Base-by-base conservation (phyloP, 2,888 invertebrate genomes). In the Drosophila kuntzei region DNA sequence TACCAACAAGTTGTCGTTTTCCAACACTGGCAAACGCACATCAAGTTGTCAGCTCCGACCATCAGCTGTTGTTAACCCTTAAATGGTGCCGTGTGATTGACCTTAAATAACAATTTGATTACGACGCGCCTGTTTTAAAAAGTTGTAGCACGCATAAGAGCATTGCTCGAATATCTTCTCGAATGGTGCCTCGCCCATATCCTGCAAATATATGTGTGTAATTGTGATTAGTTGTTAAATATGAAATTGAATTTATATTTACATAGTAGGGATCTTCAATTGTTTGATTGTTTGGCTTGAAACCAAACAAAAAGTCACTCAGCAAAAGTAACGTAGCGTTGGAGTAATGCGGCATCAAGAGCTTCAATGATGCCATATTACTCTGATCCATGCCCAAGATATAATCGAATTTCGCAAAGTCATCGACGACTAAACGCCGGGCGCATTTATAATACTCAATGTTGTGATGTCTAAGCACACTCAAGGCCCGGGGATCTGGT, bases 341-440 rank as follows among this genome's bases (percentile, higher is more conserved):
- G 67, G 93, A 92, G 47, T 93, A 94, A 6, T 58, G 49, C 3
- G 87, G 89, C 3, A 67, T 53, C 83, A 94, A 92, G 47, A 92
- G 92, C 44, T 93, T 94, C 36, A 97, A 91, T 68, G 95, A 94
- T 1, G 91, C 92, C 91, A 98, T 96, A 90, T 98, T 98, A n/a
- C 94, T 94, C 62, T 96, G 94, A 91, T 98, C 98, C 98, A 98
- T 98, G 12, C 97, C 98, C 93, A 98, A 96, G 80, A 98, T 98
- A 90, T 94, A 97, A 91, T 98, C 96, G 92, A 95, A 98, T 20
- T 94, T 92, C 3, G 93, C 90, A 86, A 96, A 98, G 90, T 98
- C 98, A 4, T 94, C 93, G 37, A 93, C 80, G 1, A 92, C 93
- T 37, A 98, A 72, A 92, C 95, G 95, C 92, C 97, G 93, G 5